Evolutionary conservation across 1,140 invertebrate genomes (phyloP).

Genomic region (Pseudomyrmex pallidus): DNA sequence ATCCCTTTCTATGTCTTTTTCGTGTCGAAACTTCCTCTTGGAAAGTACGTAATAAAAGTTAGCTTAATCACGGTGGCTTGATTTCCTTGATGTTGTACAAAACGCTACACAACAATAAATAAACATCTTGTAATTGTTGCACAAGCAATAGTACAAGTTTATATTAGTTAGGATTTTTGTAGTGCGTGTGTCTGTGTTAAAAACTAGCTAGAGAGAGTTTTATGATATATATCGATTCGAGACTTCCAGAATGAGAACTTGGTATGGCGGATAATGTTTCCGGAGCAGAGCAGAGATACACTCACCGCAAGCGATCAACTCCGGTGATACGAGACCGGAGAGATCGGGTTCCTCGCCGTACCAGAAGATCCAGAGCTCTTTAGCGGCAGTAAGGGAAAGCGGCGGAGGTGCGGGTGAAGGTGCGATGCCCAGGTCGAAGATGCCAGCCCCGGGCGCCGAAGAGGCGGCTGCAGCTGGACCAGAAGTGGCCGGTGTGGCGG

Average conservation of each 20-base stretch:
- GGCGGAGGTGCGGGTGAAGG: slow-evolving; percentile 88
- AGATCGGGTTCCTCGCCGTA: slow-evolving; percentile 98
- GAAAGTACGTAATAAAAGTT: slow-evolving; percentile 54
- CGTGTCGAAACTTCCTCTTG: slow-evolving; percentile 61
- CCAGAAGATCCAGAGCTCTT: slow-evolving; percentile 99
- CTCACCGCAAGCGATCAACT: slow-evolving; percentile 92
- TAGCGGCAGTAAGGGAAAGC: slow-evolving; percentile 91
- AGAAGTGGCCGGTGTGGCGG: slow-evolving; percentile 84
- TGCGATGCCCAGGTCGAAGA: slow-evolving; percentile 86
- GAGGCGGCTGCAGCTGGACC: slow-evolving; percentile 81
- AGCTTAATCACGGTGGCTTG: slow-evolving; percentile 41
- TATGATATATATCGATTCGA: not conserved
- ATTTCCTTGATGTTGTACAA: slow-evolving; percentile 27
- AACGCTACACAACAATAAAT: slow-evolving; percentile 35
- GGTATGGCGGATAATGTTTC: not conserved
- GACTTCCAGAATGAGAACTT: not conserved
- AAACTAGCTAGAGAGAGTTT: not conserved
- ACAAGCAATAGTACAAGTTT: too few species aligned
- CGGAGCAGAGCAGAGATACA: slow-evolving; percentile 67
- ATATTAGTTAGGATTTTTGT: not conserved
- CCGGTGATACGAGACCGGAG: slow-evolving; percentile 91
- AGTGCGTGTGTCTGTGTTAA: not conserved
- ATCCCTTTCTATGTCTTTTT: slow-evolving; percentile 64
- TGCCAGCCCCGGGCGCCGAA: slow-evolving; percentile 87
- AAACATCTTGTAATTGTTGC: slow-evolving; percentile 47